Percentiles rank a stretch among this genome's conserved stretches.
Conservation (phyloP, 2,888 invertebrate species). For the Villa cingulata region DNA sequence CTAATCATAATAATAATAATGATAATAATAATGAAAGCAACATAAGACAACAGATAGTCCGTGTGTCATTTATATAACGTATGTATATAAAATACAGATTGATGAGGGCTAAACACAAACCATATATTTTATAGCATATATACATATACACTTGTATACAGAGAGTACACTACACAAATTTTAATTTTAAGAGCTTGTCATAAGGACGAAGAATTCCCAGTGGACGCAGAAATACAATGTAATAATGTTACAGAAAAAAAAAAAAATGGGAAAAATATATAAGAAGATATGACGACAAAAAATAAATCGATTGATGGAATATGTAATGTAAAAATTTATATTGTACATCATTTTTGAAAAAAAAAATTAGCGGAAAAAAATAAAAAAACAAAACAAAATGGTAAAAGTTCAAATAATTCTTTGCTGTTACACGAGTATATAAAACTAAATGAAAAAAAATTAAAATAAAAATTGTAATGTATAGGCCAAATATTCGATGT, state of each 20-base stretch:
- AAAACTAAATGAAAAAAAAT: too few species aligned
- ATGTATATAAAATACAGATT: too few species aligned
- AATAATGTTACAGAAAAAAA: too few species aligned
- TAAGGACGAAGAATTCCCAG: conserved; percentile 11
- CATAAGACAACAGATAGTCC: neutral
- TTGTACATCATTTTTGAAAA: conserved; percentile 1
- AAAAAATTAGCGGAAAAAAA: conserved; percentile 3
- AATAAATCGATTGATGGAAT: neutral
- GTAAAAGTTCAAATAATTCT: neutral
- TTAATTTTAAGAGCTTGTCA: conserved; percentile 11
- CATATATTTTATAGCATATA: neutral
- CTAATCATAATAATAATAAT: neutral
- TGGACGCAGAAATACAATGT: neutral
- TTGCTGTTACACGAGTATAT: too few species aligned
- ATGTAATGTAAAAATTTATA: neutral
- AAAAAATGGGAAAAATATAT: conserved; percentile 8
- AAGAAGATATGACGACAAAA: neutral
- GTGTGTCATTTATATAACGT: too few species aligned
- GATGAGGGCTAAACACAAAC: conserved; percentile 1
- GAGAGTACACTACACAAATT: neutral
- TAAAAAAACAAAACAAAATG: conserved; percentile 4
- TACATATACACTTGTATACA: too few species aligned
- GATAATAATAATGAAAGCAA: conserved; percentile 1
- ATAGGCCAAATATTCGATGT: conserved; percentile 12
- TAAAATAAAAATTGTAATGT: too few species aligned